These are phyloP conservation scores for Liodrosophila aerea DNA, from an alignment of 2,888 invertebrate species.

Conservation along the genomic window DNA sequence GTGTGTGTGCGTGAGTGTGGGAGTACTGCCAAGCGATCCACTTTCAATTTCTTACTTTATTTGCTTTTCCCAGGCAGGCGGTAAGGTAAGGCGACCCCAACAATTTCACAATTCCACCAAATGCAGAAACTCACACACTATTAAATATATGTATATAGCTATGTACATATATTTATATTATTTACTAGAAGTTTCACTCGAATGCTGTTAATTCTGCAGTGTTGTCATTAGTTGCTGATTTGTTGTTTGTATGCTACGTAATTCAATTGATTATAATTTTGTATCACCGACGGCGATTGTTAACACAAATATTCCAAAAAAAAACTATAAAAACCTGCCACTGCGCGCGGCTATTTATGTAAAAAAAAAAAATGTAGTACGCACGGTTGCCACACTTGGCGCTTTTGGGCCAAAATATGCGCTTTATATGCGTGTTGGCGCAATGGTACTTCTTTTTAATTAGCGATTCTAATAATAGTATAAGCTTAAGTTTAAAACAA, in stretches of 20 bases:
- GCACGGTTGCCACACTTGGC: constrained; percentile 34
- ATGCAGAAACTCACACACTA: constrained; percentile 20
- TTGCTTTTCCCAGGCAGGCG: constrained; percentile 19
- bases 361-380: constrained; percentile 50
- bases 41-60: constrained; percentile 40
- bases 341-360: constrained; percentile 73
- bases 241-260: background rate
- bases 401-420: no score
- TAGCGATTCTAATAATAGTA: no score
- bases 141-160: background rate
- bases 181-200: constrained; percentile 45
- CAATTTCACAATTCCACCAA: constrained; percentile 51
- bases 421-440: no score
- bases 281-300: constrained; percentile 41
- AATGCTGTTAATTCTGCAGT: constrained; percentile 3
- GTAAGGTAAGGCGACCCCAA: no score
- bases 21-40: constrained; percentile 22
- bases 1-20: background rate
- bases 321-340: constrained; percentile 70
- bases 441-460: no score
- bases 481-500: no score
- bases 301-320: constrained; percentile 63
- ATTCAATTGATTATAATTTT: background rate
- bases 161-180: constrained; percentile 4
- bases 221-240: constrained; percentile 14